These are phyloP conservation scores for Tipula vernalis DNA, from an alignment of 2,888 invertebrate genomes.

Conservation along the genomic window DNA sequence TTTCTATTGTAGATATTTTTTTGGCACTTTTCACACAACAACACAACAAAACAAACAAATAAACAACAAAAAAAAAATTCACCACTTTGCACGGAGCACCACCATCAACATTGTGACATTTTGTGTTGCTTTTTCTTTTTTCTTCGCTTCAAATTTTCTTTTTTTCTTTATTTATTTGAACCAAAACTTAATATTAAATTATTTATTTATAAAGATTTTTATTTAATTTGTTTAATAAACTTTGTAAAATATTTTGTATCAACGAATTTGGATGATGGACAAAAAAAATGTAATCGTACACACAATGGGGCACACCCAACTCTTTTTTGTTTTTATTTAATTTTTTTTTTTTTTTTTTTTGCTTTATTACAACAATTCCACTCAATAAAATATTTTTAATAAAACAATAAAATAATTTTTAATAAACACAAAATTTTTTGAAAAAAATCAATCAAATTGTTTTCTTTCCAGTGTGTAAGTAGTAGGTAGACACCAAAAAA, in stretches of 20 bases:
- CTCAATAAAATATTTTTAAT: not conserved
- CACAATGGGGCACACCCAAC: slow-evolving; percentile 8
- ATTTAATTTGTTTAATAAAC: not conserved
- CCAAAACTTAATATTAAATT: not conserved
- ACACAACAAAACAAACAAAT: not conserved
- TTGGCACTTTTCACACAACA: slow-evolving; percentile 4
- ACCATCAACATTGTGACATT: not conserved
- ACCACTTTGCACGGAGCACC: not conserved
- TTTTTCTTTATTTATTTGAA: not conserved
- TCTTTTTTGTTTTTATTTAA: not conserved
- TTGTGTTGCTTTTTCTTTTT: not conserved
- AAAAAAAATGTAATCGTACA: not conserved
- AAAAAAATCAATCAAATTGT: not conserved
- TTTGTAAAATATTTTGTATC: not conserved
- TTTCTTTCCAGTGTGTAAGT: not conserved
- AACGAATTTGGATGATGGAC: not conserved
- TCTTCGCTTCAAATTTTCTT: not conserved
- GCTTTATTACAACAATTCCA: not conserved
- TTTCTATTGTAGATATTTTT: not conserved
- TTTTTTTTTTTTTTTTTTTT: not conserved
- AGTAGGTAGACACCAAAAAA: not conserved
- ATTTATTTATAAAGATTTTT: not conserved
- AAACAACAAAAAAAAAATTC: not conserved
- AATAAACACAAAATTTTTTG: not conserved
- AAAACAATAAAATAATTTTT: not conserved